phyloP scores from a whole-genome alignment of 2,888 invertebrate genomes.

The Drosophila paranaensis region DNA sequence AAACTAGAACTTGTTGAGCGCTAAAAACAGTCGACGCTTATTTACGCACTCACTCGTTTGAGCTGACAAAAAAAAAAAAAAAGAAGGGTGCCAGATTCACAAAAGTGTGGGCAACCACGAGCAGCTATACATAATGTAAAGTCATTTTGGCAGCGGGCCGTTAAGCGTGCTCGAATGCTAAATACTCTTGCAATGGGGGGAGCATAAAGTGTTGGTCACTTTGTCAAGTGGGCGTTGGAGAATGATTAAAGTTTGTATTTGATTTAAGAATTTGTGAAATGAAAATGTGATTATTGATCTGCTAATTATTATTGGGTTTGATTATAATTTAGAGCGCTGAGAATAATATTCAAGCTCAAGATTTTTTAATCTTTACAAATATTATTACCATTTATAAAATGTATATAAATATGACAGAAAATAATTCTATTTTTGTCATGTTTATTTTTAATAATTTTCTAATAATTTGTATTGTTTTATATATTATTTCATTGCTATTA shows the following conservation, averaged over 20 bases:
- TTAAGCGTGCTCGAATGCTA: conserved; percentile 16
- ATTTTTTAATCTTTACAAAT: too few species aligned
- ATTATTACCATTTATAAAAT: too few species aligned
- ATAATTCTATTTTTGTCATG: too few species aligned
- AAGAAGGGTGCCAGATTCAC: conserved; percentile 11
- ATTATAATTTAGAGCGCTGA: too few species aligned
- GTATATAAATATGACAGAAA: too few species aligned
- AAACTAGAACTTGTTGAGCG: conserved; percentile 65
- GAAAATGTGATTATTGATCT: too few species aligned
- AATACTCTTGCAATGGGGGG: conserved; percentile 31
- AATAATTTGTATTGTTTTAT: not conserved
- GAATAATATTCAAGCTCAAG: too few species aligned
- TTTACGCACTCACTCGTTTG: conserved; percentile 19
- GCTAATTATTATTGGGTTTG: too few species aligned
- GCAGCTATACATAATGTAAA: conserved; percentile 38
- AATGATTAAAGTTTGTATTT: too few species aligned
- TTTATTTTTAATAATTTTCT: too few species aligned
- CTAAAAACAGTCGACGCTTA: conserved; percentile 20
- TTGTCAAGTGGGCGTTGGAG: too few species aligned
- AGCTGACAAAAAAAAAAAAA: conserved; percentile 7
- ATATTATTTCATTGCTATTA: not conserved
- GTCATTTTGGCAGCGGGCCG: conserved; percentile 52
- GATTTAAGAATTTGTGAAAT: too few species aligned
- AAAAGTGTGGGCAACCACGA: not conserved
- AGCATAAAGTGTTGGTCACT: not conserved